Evolutionary conservation across 2,797 vertebrate species (phyloP).

Genomic region (Falco peregrinus): DNA sequence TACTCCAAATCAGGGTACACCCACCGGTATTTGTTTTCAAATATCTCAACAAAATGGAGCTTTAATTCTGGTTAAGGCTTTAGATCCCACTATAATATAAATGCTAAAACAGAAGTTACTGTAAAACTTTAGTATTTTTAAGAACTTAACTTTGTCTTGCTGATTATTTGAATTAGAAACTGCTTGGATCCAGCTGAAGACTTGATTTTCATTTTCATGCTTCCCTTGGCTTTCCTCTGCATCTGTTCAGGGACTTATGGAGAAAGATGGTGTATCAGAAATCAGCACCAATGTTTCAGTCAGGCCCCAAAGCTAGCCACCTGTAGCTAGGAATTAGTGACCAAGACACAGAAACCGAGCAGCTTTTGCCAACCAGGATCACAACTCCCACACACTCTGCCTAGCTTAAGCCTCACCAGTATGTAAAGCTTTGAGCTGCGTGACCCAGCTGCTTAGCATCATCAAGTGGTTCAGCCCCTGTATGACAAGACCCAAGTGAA

Average conservation of each 20-base stretch:
- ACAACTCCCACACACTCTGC: not conserved
- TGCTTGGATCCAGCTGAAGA: not conserved
- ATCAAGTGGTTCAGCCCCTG: not conserved
- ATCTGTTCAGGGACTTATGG: not conserved
- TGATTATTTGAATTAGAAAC: not conserved
- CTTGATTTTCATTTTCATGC: not conserved
- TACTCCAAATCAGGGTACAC: not conserved
- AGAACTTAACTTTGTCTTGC: not conserved
- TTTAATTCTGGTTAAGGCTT: not conserved
- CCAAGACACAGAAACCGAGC: not conserved
- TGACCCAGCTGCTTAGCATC: not conserved
- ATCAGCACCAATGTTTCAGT: accelerated
- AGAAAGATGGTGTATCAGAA: not conserved
- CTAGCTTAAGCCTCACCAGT: not conserved
- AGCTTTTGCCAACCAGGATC: not conserved
- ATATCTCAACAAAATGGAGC: not conserved
- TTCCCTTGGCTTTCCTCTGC: not conserved
- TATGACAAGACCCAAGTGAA: not conserved
- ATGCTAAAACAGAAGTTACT: not conserved
- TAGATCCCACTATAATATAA: not conserved
- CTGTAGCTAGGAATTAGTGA: not conserved
- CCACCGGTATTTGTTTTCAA: not conserved
- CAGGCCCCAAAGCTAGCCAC: not conserved
- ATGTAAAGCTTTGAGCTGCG: not conserved
- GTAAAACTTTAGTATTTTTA: not conserved